Percentiles rank a stretch among this genome's conserved stretches.
phyloP scores from a whole-genome alignment of 2,888 invertebrate species.

The Catocala nupta region DNA sequence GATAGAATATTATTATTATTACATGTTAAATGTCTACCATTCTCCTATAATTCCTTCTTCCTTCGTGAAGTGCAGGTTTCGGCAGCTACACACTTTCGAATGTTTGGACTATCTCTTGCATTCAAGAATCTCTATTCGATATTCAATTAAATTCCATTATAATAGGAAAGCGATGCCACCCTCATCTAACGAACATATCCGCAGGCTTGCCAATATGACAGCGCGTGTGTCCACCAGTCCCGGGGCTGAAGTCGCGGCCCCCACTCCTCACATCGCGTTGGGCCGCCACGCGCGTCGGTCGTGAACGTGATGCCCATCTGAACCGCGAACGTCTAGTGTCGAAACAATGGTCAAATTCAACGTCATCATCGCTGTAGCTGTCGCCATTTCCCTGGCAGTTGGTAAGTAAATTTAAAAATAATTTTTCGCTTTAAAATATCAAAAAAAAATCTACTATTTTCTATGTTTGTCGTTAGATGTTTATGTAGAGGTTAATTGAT shows the following conservation, averaged over 20 bases:
- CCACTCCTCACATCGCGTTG: constrained; percentile 47
- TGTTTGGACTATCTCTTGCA: too few species aligned
- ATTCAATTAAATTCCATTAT: too few species aligned
- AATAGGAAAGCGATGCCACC: too few species aligned
- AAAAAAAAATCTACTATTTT: too few species aligned
- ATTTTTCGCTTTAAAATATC: neutral
- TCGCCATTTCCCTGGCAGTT: constrained; percentile 69
- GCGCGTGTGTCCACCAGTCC: constrained; percentile 37
- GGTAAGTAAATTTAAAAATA: constrained; percentile 62
- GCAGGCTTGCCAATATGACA: constrained; percentile 23
- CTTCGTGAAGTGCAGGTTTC: too few species aligned
- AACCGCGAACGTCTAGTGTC: constrained; percentile 38
- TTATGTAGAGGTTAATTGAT: constrained; percentile 2
- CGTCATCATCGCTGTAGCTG: constrained; percentile 63
- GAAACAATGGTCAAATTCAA: constrained; percentile 72
- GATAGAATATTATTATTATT: too few species aligned
- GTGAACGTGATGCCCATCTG: constrained; percentile 46
- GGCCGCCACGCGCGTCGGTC: constrained; percentile 56
- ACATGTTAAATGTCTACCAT: too few species aligned
- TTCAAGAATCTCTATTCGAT: too few species aligned
- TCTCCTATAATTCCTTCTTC: too few species aligned
- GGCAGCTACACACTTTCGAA: too few species aligned
- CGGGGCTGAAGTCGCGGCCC: constrained; percentile 44
- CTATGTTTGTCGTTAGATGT: too few species aligned
- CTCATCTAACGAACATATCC: too few species aligned